A percentile compares a stretch with the other conserved stretches of the same genome.
Evolutionary conservation across 2,888 invertebrate genomes (phyloP).

Genomic region (Pachycephus smyrnensis): DNA sequence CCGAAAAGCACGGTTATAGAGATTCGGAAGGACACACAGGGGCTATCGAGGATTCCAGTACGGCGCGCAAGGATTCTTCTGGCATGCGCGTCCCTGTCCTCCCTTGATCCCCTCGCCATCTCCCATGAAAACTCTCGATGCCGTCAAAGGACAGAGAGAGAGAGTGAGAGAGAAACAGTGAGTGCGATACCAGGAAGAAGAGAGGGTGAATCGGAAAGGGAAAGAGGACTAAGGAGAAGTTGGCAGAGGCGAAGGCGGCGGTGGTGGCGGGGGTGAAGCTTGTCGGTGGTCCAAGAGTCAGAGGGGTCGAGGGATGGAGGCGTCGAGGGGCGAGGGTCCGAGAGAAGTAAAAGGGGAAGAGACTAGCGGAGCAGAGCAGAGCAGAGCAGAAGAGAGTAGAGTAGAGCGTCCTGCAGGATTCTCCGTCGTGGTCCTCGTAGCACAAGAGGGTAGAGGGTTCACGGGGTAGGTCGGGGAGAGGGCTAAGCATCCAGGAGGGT

Average conservation of each 20-base stretch:
- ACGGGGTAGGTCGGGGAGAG: constrained; percentile 33
- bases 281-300: background rate
- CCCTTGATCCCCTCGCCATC: constrained; percentile 15
- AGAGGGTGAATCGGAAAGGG: background rate
- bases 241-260: constrained; percentile 16
- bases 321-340: background rate
- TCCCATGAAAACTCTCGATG: constrained; percentile 8
- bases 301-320: background rate
- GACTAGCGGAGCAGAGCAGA: background rate
- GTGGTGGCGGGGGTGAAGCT: background rate
- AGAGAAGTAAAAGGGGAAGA: background rate
- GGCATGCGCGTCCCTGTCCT: constrained; percentile 40
- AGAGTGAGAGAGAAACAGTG: constrained; percentile 13
- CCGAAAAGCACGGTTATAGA: background rate
- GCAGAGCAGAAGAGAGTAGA: background rate
- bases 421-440: constrained; percentile 21
- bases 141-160: constrained; percentile 14
- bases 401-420: constrained; percentile 40
- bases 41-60: constrained; percentile 27
- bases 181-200: constrained; percentile 1
- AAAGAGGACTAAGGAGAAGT: background rate
- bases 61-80: constrained; percentile 46
- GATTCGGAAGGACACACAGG: constrained; percentile 8
- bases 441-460: constrained; percentile 27
- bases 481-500: constrained; percentile 33